Conservation (phyloP, 2,797 vertebrate genomes). For the Hemitrygon akajei region DNA sequence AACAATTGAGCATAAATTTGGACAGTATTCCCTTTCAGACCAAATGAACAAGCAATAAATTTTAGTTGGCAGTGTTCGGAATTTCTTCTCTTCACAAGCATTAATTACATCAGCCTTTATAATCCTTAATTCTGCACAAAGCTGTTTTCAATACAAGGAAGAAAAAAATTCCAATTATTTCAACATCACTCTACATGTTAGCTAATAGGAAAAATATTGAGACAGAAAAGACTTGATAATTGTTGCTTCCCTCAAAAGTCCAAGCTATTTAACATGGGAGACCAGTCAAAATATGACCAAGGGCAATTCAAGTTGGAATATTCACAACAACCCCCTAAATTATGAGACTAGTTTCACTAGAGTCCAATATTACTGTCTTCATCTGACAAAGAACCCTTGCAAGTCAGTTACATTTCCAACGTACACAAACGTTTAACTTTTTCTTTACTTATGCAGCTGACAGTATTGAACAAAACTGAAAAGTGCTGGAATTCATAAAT, state of each 20-base stretch:
- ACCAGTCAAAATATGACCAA: neutral
- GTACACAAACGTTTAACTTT: neutral
- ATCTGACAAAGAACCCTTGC: neutral
- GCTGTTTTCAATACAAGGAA: neutral
- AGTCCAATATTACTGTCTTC: neutral
- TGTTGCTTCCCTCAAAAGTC: neutral
- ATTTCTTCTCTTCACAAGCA: neutral
- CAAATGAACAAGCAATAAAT: neutral
- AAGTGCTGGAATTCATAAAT: neutral
- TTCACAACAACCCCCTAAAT: neutral
- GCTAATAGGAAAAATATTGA: neutral
- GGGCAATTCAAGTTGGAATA: neutral
- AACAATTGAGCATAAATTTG: neutral
- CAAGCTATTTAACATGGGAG: neutral
- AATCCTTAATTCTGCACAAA: neutral
- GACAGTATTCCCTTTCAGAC: neutral
- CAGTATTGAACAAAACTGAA: neutral
- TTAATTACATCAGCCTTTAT: neutral
- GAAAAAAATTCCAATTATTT: neutral
- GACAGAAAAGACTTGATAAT: neutral
- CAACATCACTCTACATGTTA: neutral
- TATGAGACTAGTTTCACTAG: neutral
- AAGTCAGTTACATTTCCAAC: neutral
- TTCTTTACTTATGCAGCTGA: neutral
- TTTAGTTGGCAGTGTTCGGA: neutral